Evolutionary conservation across 2,113 vertebrate genomes (phyloP).

Genomic region (Lepidothrix coronata): DNA sequence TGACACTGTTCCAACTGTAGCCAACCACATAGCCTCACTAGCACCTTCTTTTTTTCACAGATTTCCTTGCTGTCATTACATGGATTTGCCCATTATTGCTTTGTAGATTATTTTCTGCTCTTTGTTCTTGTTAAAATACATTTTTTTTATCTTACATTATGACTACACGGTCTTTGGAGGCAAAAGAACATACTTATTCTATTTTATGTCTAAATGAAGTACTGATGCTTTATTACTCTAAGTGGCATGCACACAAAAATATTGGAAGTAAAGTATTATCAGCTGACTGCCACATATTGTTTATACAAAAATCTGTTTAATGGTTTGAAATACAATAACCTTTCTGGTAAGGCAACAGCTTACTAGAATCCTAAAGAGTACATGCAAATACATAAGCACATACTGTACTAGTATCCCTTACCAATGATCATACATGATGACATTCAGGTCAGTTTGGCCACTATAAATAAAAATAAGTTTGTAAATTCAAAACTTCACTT

Average conservation of each 20-base stretch:
- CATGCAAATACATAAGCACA: neutral
- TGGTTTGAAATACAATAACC: neutral
- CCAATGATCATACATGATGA: neutral
- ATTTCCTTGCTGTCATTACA: neutral
- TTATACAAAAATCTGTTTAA: neutral
- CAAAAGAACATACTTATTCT: neutral
- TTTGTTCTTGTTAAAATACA: neutral
- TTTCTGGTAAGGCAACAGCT: neutral
- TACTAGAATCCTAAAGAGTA: neutral
- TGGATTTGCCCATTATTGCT: neutral
- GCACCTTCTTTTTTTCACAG: neutral
- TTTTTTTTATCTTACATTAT: neutral
- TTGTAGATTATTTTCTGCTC: neutral
- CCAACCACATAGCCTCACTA: rapidly evolving
- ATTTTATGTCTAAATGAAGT: neutral
- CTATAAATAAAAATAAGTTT: neutral
- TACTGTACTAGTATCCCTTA: neutral
- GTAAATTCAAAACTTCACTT: neutral
- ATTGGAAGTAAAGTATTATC: neutral
- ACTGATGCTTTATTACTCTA: neutral
- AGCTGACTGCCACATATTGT: neutral
- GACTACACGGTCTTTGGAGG: neutral
- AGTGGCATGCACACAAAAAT: neutral
- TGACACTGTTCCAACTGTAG: neutral
- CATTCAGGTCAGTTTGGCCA: neutral